Evolutionary conservation across 2,797 vertebrate species (phyloP).

Genomic region (Acestrorhynchus altus): DNA sequence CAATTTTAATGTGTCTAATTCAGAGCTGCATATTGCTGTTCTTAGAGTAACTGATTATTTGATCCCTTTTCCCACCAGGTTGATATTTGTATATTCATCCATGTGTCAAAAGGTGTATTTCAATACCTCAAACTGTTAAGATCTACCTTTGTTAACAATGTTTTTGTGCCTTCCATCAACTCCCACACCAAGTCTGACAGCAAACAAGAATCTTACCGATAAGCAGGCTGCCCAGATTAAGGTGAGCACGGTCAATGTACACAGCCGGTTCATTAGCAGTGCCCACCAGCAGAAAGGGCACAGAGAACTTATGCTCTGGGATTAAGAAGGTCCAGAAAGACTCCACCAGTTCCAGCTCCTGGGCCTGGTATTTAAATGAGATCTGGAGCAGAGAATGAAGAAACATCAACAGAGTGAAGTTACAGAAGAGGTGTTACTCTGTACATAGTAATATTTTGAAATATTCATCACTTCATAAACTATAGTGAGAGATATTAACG

Average conservation of each 20-base stretch:
- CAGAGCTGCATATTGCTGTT: not conserved
- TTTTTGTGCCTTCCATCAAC: not conserved
- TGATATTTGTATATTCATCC: not conserved
- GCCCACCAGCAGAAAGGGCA: constrained; percentile 89
- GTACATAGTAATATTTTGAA: not conserved
- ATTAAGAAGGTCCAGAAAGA: constrained; percentile 88
- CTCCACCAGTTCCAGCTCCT: constrained; percentile 79
- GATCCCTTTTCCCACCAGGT: too few species aligned
- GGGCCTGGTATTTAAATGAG: constrained; percentile 82
- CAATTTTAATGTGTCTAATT: not conserved
- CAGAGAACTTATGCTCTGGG: constrained; percentile 76
- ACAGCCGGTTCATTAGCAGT: constrained; percentile 79
- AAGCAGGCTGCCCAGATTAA: constrained; percentile 82
- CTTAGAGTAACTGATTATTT: not conserved
- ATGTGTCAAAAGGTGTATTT: too few species aligned
- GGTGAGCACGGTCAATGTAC: constrained; percentile 79
- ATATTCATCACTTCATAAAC: not conserved
- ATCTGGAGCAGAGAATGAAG: constrained; percentile 70
- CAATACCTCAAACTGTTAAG: not conserved
- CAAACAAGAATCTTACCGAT: constrained; percentile 76
- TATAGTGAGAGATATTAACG: not conserved
- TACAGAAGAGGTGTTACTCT: not conserved
- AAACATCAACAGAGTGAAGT: not conserved
- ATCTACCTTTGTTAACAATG: not conserved
- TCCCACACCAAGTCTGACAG: not conserved